These are phyloP conservation scores for Podarcis raffonei DNA, from an alignment of 2,113 vertebrate genomes.

Conservation along the genomic window DNA sequence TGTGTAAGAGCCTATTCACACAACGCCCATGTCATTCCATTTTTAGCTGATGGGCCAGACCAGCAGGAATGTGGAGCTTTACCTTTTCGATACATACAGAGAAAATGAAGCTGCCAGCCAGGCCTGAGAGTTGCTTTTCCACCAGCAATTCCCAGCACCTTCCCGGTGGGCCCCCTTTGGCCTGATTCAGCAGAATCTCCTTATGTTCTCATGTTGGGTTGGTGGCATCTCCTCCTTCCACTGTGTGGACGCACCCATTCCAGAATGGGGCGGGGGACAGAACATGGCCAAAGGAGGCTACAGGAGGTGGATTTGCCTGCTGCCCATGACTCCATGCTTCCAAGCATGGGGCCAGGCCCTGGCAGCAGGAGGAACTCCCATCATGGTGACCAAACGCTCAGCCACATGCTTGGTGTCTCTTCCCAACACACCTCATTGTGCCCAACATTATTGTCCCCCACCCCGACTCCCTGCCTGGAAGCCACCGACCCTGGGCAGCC, in stretches of 20 bases:
- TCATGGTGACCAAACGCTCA: fast-evolving
- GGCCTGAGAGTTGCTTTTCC: not conserved
- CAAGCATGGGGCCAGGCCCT: not conserved
- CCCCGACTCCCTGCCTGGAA: no score
- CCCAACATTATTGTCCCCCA: not conserved
- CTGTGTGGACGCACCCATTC: no score
- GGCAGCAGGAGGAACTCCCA: not conserved
- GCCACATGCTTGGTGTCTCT: no score
- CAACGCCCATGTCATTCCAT: not conserved
- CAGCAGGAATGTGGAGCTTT: not conserved
- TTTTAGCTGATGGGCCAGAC: not conserved
- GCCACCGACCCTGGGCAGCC: no score
- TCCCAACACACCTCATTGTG: not conserved
- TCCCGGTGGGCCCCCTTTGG: no score
- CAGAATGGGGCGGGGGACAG: not conserved
- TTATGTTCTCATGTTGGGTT: no score
- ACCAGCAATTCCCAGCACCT: not conserved
- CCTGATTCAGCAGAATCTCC: no score
- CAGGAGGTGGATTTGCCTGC: not conserved
- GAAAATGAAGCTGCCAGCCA: not conserved
- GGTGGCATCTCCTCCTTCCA: no score
- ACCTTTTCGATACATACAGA: not conserved
- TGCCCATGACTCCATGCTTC: not conserved
- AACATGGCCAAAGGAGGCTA: not conserved
- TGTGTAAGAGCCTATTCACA: not conserved